Evolutionary conservation across 2,113 vertebrate genomes (phyloP).

Genomic region (Microtus richardsoni): DNA sequence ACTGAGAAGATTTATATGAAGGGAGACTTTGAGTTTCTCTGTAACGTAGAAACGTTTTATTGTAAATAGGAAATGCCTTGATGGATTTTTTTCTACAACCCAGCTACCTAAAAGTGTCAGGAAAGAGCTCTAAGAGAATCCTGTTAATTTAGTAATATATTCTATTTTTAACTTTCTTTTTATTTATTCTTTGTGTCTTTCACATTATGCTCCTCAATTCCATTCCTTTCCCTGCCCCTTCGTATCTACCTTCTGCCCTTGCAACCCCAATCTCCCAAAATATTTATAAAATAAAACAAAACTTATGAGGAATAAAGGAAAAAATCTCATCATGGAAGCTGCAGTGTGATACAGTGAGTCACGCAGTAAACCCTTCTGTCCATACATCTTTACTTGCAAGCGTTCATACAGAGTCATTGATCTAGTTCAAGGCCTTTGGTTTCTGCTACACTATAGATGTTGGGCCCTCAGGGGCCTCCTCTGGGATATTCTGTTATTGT

Average conservation of each 20-base stretch:
- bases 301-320: background rate
- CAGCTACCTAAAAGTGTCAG: constrained; percentile 70
- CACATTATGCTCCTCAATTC: background rate
- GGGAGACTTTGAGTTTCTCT: constrained; percentile 58
- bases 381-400: background rate
- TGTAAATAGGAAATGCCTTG: constrained; percentile 64
- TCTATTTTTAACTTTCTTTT: background rate
- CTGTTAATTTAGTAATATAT: constrained; percentile 37
- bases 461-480: background rate
- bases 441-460: background rate
- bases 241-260: background rate
- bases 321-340: too few relatives aligned
- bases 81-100: constrained; percentile 56
- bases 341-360: background rate
- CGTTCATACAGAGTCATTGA: background rate
- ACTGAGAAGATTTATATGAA: background rate
- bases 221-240: background rate
- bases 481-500: background rate
- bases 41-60: constrained; percentile 68
- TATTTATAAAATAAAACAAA: background rate
- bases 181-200: background rate
- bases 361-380: background rate
- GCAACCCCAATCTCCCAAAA: background rate
- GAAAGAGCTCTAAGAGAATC: constrained; percentile 58
- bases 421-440: background rate